Percentiles rank a stretch among this genome's conserved stretches.
Conservation (phyloP, 2,888 invertebrate genomes). For the Ectemnius continuus region DNA sequence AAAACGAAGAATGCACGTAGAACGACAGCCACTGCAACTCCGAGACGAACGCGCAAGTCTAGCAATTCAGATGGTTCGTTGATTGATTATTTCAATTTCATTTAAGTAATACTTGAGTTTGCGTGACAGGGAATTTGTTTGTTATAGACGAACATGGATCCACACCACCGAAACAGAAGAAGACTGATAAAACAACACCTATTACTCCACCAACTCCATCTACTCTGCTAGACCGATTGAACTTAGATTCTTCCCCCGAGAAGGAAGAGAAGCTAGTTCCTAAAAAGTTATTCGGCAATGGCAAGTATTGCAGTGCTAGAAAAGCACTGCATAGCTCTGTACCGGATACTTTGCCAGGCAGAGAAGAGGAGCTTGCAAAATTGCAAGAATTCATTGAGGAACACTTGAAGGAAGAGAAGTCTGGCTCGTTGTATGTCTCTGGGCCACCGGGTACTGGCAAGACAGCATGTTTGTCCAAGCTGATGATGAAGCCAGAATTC, state of each 20-base stretch:
- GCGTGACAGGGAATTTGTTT: constrained; percentile 3
- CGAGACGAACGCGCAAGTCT: constrained; percentile 54
- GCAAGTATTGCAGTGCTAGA: constrained; percentile 75
- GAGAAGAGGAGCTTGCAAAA: constrained; percentile 87
- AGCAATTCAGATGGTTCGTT: constrained; percentile 55
- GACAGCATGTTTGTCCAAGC: constrained; percentile 90
- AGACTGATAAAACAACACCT: constrained; percentile 13
- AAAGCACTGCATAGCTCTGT: constrained; percentile 79
- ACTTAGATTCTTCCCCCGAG: constrained; percentile 51
- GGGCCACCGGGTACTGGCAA: constrained; percentile 99
- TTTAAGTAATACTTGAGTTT: neutral
- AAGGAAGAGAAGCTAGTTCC: constrained; percentile 56
- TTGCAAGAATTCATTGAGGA: constrained; percentile 84
- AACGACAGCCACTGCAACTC: constrained; percentile 29
- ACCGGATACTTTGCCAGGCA: constrained; percentile 83
- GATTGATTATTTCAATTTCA: constrained; percentile 9
- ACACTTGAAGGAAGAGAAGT: constrained; percentile 83
- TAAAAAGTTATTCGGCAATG: constrained; percentile 64
- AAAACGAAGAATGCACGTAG: constrained; percentile 12
- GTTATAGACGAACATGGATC: constrained; percentile 55
- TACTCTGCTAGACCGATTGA: constrained; percentile 64
- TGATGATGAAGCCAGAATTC: constrained; percentile 85
- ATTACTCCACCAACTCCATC: constrained; percentile 68
- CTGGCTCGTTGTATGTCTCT: constrained; percentile 94
- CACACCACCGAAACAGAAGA: constrained; percentile 54